These are phyloP conservation scores for Melanerpes aurifrons DNA, from an alignment of 2,113 vertebrate species.

Conservation along the genomic window DNA sequence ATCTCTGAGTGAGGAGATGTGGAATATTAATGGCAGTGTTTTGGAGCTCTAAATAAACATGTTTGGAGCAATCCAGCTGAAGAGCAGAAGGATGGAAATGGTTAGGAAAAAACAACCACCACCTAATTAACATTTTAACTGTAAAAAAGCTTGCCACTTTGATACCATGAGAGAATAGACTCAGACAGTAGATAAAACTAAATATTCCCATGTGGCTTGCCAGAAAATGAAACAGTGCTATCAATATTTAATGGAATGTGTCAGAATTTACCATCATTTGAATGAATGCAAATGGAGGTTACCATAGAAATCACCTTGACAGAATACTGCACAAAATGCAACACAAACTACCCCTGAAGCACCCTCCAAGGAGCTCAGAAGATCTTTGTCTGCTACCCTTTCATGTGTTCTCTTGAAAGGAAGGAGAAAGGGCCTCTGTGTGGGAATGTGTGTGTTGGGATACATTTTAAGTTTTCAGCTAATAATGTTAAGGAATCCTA, in stretches of 20 bases:
- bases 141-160: constrained; percentile 68
- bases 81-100: constrained; percentile 72
- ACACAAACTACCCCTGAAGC: constrained; percentile 46
- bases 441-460: background rate
- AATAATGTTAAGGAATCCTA: background rate
- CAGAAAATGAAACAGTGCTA: constrained; percentile 69
- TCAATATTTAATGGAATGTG: constrained; percentile 78
- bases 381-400: constrained; percentile 10
- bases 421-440: background rate
- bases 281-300: constrained; percentile 76
- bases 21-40: constrained; percentile 75
- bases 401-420: constrained; percentile 16
- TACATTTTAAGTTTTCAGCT: background rate
- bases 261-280: constrained; percentile 74
- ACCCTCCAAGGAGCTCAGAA: constrained; percentile 27
- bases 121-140: constrained; percentile 81
- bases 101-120: constrained; percentile 66
- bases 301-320: constrained; percentile 77
- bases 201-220: constrained; percentile 69
- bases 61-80: constrained; percentile 72
- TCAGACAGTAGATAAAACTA: constrained; percentile 77
- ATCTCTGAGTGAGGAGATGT: constrained; percentile 50
- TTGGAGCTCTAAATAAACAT: constrained; percentile 79
- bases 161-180: constrained; percentile 63
- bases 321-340: constrained; percentile 61